Evolutionary conservation across 2,888 invertebrate genomes (phyloP), one percentile per base, ranked within the genome.

Genomic region (Mimachlamys varia): DNA sequence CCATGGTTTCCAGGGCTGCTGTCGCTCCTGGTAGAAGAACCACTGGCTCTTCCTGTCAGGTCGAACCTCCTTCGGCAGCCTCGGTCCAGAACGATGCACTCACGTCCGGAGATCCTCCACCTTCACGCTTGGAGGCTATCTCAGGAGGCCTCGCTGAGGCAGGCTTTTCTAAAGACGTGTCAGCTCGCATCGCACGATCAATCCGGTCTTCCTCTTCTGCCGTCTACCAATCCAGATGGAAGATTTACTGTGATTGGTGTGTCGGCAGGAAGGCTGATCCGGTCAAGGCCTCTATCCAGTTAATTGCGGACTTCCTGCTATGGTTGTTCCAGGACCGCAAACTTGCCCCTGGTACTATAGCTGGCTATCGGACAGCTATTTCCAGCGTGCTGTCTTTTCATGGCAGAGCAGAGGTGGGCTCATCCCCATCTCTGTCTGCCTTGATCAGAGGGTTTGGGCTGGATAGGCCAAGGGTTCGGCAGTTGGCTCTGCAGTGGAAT

Each of bases 211-310:
- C 89, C 37, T 76, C 89, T 17, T 44, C 27, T n/a, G 19, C 37
- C 44, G 62, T 62, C 38, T 89, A 58, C 38, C 62, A 58, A 19
- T 53, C 19, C 19, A 76, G n/a, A 33, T 89, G 76, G 89, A 55
- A 27, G 27, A 62, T 76, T 33, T 89, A 38, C 55, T 37, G 17
- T 89, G 58, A 37, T 89, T 89, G 76, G 87, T 89, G 87, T 89
- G n/a, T 62, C n/a, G 27, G 49, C 38, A 62, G 53, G 55, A 62
- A 89, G 33, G 49, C 49, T 89, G 49, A 89, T 89, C 49, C 44
- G 0, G n/a, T 89, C 89, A 38, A 17, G 38, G 22, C 55, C n/a
- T 15, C 89, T 89, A 76, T 76, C 44, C 89, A 89, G 53, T 7
- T 53, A 53, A 58, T 44, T 58, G 89, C 33, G 0, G 33, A 58